Conservation (phyloP, 2,888 invertebrate genomes). For the Clivina fossor region DNA sequence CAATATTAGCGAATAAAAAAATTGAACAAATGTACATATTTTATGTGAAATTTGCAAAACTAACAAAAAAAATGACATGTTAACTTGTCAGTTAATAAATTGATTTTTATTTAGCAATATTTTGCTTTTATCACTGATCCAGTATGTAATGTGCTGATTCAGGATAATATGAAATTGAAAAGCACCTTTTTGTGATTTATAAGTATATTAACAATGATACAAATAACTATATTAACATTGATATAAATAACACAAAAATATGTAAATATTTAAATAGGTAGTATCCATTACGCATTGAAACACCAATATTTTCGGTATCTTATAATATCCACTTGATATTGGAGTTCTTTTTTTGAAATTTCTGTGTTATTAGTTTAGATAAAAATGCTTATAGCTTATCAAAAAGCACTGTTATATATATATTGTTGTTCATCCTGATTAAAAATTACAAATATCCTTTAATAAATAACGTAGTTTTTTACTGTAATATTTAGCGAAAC, state of each 20-base stretch:
- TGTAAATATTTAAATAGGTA: constrained; percentile 22
- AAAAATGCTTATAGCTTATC: constrained; percentile 23
- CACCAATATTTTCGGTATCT: constrained; percentile 19
- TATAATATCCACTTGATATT: constrained; percentile 9
- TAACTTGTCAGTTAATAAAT: no score
- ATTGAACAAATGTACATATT: no score
- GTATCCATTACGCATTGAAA: no score
- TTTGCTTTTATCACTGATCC: no score
- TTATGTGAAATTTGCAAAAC: no score
- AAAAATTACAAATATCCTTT: constrained; percentile 22
- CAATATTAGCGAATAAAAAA: no score
- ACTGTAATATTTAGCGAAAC: constrained; percentile 23
- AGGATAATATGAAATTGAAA: constrained; percentile 28
- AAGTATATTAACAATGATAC: no score
- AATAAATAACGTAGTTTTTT: constrained; percentile 25
- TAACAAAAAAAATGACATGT: no score
- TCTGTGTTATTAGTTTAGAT: constrained; percentile 28
- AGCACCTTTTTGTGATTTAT: constrained; percentile 26
- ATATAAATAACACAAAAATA: constrained; percentile 17
- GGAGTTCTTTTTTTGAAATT: constrained; percentile 24
- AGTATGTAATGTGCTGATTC: constrained; percentile 29
- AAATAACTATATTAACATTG: no score
- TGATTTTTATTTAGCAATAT: no score
- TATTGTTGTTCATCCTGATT: constrained; percentile 29
- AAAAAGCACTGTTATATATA: constrained; percentile 27